Evolutionary conservation across 2,113 vertebrate genomes (phyloP), one percentile per base, ranked within the genome.

Genomic region (Malurus alboscapulatus): DNA sequence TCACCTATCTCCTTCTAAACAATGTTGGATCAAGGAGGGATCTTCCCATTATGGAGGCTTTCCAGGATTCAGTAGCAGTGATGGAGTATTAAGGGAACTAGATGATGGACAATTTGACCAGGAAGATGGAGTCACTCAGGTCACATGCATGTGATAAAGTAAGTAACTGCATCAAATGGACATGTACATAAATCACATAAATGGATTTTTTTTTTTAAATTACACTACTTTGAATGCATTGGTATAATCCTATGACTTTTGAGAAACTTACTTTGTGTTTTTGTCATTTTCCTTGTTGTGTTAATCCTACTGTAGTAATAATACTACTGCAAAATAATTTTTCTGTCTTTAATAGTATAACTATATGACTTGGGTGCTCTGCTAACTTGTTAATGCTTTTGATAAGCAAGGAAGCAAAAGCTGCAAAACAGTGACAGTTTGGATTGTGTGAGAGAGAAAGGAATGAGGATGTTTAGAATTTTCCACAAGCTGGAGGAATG

Each of bases 61-160:
- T 93, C 96, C 98, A 0, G 98, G 98, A 26, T 98, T 99, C 69
- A 97, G 97, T 40, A 98, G 97, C 51, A 97, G 97, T 10, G 98
- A 98, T 88, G 97, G 98, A 53, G 96, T 98, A 71, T 93, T 99
- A 38, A 98, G 98, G 55, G 98, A 99, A 80, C 95, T 99, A 81
- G 99, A 99, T 42, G 99, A 99, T 12, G 98, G 98, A 32, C 98
- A 98, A 63, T 98, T 98, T 30, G 99, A 99, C 78, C 99, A 98
- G 88, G 99, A 99, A 26, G 99, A 99, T 32, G 99, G 98, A 42
- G 98, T 98, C n/a, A 98, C 98, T 15, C 98, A 99, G 95, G 99
- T 99, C 96, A 99, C 99, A 1, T 99, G 99, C 65, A 99, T 99
- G 97, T 99, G 95, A 99, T 84, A 17, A 27, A 45, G 45, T 92